phyloP scores from a whole-genome alignment of 1,140 invertebrate genomes.

The Aradophagus sp. region DNA sequence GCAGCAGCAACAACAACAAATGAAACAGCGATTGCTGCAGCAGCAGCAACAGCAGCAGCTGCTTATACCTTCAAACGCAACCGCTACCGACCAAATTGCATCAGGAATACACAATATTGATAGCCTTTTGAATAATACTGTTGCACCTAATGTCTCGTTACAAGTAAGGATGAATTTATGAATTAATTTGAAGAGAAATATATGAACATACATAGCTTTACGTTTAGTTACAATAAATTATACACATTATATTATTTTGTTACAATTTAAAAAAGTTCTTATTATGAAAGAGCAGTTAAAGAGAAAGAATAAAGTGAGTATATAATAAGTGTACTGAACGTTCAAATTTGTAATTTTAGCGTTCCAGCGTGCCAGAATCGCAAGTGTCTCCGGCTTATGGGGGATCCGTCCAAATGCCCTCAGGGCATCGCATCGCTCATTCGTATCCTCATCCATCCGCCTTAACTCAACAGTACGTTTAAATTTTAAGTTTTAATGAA shows the following conservation, averaged over 20 bases:
- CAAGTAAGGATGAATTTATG: constrained; percentile 74
- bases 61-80: constrained; percentile 80
- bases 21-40: constrained; percentile 78
- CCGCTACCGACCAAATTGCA: constrained; percentile 78
- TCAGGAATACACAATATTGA: constrained; percentile 83
- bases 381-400: constrained; percentile 82
- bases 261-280: no score
- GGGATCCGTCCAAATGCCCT: constrained; percentile 74
- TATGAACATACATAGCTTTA: no score
- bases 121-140: constrained; percentile 85
- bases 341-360: constrained; percentile 65
- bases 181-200: no score
- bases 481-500: constrained; percentile 7
- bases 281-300: no score
- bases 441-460: constrained; percentile 72
- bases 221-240: no score
- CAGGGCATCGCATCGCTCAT: constrained; percentile 72
- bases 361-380: constrained; percentile 82
- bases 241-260: no score
- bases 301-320: no score
- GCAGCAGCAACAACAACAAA: constrained; percentile 69
- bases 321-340: no score
- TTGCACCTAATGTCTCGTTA: constrained; percentile 86
- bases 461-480: constrained; percentile 71
- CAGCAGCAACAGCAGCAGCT: constrained; percentile 84